Evolutionary conservation across 2,113 vertebrate genomes (phyloP), one percentile per base, ranked within the genome.

Genomic region (Vimba vimba): DNA sequence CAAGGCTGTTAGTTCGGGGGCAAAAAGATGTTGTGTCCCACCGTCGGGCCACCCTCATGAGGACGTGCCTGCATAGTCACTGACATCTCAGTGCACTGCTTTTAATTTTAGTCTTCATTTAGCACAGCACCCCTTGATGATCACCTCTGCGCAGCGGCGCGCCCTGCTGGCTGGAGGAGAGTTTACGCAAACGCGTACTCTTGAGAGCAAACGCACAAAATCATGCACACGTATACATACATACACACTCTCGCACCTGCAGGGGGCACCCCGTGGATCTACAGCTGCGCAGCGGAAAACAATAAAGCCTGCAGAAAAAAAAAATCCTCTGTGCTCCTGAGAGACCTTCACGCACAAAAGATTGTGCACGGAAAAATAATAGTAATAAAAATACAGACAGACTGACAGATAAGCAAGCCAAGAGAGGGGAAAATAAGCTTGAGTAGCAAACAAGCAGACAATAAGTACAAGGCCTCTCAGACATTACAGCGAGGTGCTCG

Each of bases 231-330:
- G 71, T 27, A 86, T 43, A 71, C 73, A 23, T 4, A n/a, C 43
- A 84, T 76, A 68, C 85, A 85, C 50, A 88, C 86, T 83, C 71
- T 89, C 85, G 89, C 91, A 92, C 85, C 86, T 90, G 88, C 86
- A 84, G 89, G 89, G 85, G 87, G 89, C 88, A 86, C 86, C 89
- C 91, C 84, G 87, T 90, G 86, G 90, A 92, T 91, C 88, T 92
- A 90, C 91, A 94, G 89, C 91, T 93, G 92, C 90, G 91, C 89
- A 91, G 90, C 84, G 85, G 91, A 94, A 92, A 94, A 93, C 91
- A 93, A 92, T 92, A 92, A 91, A 91, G 88, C 59, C 88, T 86
- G 89, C 85, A 59, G 87, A 92, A 89, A 90, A 90, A 88, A 86
- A 47, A 45, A 88, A 47, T 88, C 87, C 12, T 25, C 83, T 75